phyloP scores from a whole-genome alignment of 2,797 vertebrate genomes.

The Gallinago stenura region DNA sequence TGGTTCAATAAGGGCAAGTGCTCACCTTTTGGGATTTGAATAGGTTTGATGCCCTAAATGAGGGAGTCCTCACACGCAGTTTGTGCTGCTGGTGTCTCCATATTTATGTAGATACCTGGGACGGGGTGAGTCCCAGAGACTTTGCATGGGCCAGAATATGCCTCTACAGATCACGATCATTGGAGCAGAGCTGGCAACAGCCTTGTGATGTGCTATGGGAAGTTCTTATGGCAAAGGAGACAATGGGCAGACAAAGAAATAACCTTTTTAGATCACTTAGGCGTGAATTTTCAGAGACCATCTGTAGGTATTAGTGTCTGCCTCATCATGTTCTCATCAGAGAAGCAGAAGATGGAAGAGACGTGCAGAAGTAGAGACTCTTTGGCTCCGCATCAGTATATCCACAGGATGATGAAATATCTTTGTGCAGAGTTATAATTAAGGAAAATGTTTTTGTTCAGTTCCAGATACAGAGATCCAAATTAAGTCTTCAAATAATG shows the following conservation, averaged over 20 bases:
- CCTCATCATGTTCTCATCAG: not conserved
- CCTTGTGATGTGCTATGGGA: not conserved
- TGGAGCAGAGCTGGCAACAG: not conserved
- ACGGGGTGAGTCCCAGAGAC: not conserved
- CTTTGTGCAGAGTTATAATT: not conserved
- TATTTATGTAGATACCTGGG: not conserved
- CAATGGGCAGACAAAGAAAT: not conserved
- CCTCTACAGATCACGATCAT: not conserved
- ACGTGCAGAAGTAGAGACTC: not conserved
- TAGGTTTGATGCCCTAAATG: not conserved
- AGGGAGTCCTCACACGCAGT: not conserved
- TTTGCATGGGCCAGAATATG: not conserved
- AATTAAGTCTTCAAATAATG: not conserved
- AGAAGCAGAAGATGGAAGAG: not conserved
- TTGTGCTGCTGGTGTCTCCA: not conserved
- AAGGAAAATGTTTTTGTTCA: not conserved
- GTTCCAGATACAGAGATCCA: not conserved
- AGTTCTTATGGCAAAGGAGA: not conserved
- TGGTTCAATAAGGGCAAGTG: fast-evolving
- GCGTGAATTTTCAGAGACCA: not conserved
- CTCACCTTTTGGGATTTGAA: not conserved
- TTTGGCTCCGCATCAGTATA: not conserved
- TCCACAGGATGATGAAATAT: not conserved
- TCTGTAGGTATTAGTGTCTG: not conserved
- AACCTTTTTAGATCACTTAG: not conserved